Evolutionary conservation across 2,113 vertebrate species (phyloP), one percentile per base, ranked within the genome.

Genomic region (Oreotrochilus melanogaster): DNA sequence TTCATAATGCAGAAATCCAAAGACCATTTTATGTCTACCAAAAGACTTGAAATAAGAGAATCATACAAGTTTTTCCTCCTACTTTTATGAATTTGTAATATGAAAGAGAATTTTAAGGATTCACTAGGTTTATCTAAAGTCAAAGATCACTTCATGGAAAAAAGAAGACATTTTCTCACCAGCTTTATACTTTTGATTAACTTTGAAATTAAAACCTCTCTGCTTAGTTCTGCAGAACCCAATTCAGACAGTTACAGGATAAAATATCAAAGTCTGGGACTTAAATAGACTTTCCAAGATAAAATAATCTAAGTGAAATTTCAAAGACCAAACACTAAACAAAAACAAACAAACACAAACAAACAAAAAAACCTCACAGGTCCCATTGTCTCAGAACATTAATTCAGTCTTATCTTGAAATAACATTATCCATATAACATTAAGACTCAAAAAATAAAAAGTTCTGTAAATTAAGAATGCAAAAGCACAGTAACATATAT

Each of bases 151-250:
- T 51, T 64, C 13, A 60, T 1, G 0, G 19, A 35, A 66, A 62
- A 70, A 62, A 48, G 5, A 37, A 0, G 0, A 47, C 10, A 56
- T 6, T 31, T 2, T 24, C 24, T 43, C 83, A 73, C 50, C 6
- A 58, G 27, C 22, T 51, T 39, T 37, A 88, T 3, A 33, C 3
- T 47, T n/a, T 28, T 33, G 56, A 78, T 28, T 33, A 73, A 33
- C 15, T 25, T 81, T 18, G 24, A 4, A 74, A 60, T 10, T 50
- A 24, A 89, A 66, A 67, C 4, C 37, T 78, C 7, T 58, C 47
- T 74, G 12, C 33, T 71, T 35, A 57, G 9, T 39, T 11, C 6
- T 27, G 6, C 15, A 86, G 56, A 86, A 57, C 3, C 3, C 17
- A 7, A 9, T 42, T 51, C 39, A 8, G 14, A 83, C 5, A 83